Evolutionary conservation across 2,113 vertebrate genomes (phyloP).

Genomic region (Chaenogobius annularis): DNA sequence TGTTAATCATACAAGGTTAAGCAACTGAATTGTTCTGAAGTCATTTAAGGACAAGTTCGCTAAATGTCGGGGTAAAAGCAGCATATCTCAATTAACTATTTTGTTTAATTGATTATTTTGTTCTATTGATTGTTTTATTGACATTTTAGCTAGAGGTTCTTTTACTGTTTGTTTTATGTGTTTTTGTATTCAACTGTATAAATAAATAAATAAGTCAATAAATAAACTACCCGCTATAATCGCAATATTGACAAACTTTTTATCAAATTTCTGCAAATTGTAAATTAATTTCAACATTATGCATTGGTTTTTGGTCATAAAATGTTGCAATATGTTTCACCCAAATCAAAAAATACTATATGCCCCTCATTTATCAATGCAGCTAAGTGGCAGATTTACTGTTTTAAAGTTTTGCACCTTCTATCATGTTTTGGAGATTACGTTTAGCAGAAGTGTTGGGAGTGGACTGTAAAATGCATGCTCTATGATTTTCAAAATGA

Average conservation of each 20-base stretch:
- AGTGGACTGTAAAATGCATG: conserved; percentile 58
- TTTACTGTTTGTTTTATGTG: no score
- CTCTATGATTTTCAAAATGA: conserved; percentile 68
- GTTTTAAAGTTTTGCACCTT: conserved; percentile 32
- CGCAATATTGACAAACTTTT: no score
- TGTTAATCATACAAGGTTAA: background rate
- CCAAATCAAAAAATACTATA: conserved; percentile 40
- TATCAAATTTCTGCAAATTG: no score
- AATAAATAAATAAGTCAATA: no score
- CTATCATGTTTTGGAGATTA: conserved; percentile 36
- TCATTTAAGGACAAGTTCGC: background rate
- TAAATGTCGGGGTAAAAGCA: no score
- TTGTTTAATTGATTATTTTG: no score
- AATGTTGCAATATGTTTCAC: background rate
- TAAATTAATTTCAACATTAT: no score
- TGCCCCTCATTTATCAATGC: conserved; percentile 32
- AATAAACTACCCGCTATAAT: no score
- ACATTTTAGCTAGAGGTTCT: no score
- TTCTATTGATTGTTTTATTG: no score
- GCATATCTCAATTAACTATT: no score
- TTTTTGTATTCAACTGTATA: no score
- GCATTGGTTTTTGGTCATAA: background rate
- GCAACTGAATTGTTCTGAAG: background rate
- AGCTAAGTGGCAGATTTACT: conserved; percentile 44
- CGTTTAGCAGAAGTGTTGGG: conserved; percentile 36